Evolutionary conservation across 1,140 invertebrate genomes (phyloP).

Genomic region (Ceratina japonica): DNA sequence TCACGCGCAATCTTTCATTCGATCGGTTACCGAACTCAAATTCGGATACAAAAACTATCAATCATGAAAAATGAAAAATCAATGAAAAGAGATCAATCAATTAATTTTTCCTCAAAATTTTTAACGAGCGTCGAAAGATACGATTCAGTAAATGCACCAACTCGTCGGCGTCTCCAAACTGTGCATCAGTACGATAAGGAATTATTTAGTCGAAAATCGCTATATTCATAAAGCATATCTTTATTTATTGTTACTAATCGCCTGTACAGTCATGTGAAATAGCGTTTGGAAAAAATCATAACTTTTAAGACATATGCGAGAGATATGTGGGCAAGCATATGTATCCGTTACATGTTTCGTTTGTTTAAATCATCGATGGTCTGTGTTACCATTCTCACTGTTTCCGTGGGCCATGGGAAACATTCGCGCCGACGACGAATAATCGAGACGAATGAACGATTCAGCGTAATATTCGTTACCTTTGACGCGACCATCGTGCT

Average conservation of each 20-base stretch:
- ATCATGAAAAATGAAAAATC: too few species aligned
- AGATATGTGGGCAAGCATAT: too few species aligned
- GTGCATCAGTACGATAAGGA: constrained; percentile 27
- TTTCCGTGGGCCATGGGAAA: constrained; percentile 11
- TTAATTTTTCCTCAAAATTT: constrained; percentile 12
- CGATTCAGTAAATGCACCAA: constrained; percentile 14
- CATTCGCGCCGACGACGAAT: constrained; percentile 28
- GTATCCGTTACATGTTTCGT: too few species aligned
- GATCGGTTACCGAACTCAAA: too few species aligned
- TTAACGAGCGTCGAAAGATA: neutral
- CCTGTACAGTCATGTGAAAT: neutral
- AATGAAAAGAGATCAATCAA: neutral
- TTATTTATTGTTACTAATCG: constrained; percentile 66
- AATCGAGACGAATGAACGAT: constrained; percentile 11
- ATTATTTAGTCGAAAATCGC: constrained; percentile 37
- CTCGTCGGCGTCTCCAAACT: too few species aligned
- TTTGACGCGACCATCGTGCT: constrained; percentile 30
- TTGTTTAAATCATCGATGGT: neutral
- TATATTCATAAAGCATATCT: constrained; percentile 54
- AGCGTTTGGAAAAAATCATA: neutral
- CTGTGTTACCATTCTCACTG: neutral
- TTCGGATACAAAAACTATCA: too few species aligned
- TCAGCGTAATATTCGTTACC: neutral
- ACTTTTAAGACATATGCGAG: too few species aligned
- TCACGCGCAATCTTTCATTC: neutral